Percentiles rank a stretch among this genome's conserved stretches.
Conservation (phyloP, 2,797 vertebrate genomes). For the Muscicapa striata region DNA sequence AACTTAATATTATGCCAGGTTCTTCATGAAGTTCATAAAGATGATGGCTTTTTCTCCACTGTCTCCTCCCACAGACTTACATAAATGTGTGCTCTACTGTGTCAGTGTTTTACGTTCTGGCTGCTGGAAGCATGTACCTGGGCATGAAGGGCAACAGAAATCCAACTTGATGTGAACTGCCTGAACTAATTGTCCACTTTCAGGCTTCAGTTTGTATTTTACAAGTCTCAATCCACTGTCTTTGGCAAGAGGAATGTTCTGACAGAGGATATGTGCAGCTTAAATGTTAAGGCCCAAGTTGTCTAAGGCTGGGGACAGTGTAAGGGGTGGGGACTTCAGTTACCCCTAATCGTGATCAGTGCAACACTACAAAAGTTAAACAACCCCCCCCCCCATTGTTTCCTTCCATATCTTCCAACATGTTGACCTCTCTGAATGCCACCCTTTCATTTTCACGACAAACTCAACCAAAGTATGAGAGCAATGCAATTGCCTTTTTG, state of each 20-base stretch:
- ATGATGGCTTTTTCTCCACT: neutral
- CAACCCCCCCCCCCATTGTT: fast-evolving
- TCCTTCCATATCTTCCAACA: neutral
- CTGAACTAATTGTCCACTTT: neutral
- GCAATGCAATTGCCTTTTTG: neutral
- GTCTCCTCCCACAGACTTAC: neutral
- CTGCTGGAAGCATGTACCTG: neutral
- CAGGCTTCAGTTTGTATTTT: neutral
- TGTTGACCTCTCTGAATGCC: neutral
- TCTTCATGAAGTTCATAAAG: neutral
- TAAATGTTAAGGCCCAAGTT: neutral
- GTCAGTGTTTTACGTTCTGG: neutral
- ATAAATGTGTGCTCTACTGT: neutral
- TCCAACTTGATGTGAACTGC: neutral
- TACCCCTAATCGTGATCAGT: neutral
- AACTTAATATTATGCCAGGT: neutral
- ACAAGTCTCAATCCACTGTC: neutral
- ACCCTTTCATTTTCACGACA: neutral
- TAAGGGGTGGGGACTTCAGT: no score
- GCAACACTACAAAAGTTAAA: neutral
- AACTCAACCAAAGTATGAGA: neutral
- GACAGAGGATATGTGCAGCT: neutral
- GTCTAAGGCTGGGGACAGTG: neutral
- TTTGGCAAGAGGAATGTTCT: neutral
- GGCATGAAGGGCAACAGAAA: neutral